Conservation (phyloP, 2,113 vertebrate genomes). For the Hemiscyllium ocellatum region DNA sequence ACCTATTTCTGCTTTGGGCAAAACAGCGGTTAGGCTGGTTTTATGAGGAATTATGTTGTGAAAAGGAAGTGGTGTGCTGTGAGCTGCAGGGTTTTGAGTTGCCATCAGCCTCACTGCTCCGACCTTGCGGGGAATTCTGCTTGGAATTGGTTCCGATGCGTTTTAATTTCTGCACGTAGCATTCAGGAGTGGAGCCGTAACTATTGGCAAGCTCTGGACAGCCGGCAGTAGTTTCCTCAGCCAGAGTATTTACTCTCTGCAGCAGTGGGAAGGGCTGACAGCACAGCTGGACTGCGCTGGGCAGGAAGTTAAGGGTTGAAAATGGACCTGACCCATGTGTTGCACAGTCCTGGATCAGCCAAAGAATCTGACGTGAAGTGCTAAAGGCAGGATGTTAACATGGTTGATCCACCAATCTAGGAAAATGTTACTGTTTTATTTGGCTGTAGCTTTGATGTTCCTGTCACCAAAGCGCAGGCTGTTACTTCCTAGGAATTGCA, state of each 20-base stretch:
- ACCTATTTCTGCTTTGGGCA: neutral
- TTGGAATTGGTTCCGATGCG: neutral
- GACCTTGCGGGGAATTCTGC: too few species aligned
- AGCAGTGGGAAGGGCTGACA: neutral
- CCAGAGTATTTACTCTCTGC: neutral
- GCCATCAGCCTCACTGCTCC: neutral
- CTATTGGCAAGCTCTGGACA: neutral
- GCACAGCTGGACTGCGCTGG: neutral
- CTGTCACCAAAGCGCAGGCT: neutral
- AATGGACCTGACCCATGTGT: neutral
- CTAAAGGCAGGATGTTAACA: conserved; percentile 25
- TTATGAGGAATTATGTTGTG: conserved; percentile 4
- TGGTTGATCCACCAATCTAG: conserved; percentile 25
- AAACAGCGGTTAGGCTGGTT: neutral
- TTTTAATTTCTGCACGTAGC: neutral
- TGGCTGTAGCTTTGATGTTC: neutral
- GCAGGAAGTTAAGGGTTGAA: conserved; percentile 21
- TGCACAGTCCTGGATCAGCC: neutral
- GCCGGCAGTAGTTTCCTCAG: neutral
- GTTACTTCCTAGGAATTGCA: neutral
- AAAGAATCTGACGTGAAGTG: conserved; percentile 14
- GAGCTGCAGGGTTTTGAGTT: neutral
- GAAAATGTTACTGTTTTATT: conserved; percentile 26
- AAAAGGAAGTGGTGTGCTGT: conserved; percentile 8
- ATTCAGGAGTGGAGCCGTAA: neutral